Percentiles rank a stretch among this genome's conserved stretches.
These are phyloP conservation scores for Ophion ellenae DNA, from an alignment of 2,888 invertebrate genomes.

Conservation along the genomic window DNA sequence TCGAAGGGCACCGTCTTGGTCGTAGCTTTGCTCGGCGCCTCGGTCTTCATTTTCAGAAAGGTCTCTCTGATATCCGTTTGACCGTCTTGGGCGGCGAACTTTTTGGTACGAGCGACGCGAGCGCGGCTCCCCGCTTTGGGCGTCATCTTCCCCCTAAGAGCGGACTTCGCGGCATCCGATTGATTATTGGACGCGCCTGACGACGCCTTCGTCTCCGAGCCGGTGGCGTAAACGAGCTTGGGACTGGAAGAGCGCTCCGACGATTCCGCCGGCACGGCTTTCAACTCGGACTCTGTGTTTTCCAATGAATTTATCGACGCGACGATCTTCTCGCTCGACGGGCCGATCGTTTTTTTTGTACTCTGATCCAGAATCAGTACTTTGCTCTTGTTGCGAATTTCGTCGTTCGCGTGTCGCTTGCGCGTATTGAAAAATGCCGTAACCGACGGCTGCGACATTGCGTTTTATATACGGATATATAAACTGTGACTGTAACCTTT, in stretches of 20 bases:
- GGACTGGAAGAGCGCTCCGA: conserved; percentile 64
- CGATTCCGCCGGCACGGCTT: conserved; percentile 62
- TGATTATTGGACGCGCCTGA: conserved; percentile 74
- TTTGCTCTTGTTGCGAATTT: conserved; percentile 84
- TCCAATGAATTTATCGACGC: conserved; percentile 50
- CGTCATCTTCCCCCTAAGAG: conserved; percentile 63
- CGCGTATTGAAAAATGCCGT: conserved; percentile 91
- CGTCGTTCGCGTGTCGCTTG: conserved; percentile 90
- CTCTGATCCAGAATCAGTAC: conserved; percentile 84
- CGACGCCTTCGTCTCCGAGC: conserved; percentile 63
- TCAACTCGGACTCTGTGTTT: conserved; percentile 52
- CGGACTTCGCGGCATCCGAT: conserved; percentile 73
- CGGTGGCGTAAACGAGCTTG: conserved; percentile 64
- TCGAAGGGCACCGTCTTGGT: conserved; percentile 76
- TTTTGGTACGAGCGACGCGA: conserved; percentile 68
- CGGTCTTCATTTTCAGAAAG: conserved; percentile 73
- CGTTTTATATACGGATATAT: conserved; percentile 67
- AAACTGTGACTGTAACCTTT: conserved; percentile 33
- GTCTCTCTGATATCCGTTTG: conserved; percentile 80
- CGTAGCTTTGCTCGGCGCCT: conserved; percentile 49
- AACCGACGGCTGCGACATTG: conserved; percentile 91
- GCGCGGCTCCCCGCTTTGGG: conserved; percentile 62
- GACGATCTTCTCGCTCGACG: conserved; percentile 73
- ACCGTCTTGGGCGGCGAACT: conserved; percentile 71
- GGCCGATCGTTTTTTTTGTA: neutral